Evolutionary conservation across 2,888 invertebrate species (phyloP).

Genomic region (Habrosyne pyritoides): DNA sequence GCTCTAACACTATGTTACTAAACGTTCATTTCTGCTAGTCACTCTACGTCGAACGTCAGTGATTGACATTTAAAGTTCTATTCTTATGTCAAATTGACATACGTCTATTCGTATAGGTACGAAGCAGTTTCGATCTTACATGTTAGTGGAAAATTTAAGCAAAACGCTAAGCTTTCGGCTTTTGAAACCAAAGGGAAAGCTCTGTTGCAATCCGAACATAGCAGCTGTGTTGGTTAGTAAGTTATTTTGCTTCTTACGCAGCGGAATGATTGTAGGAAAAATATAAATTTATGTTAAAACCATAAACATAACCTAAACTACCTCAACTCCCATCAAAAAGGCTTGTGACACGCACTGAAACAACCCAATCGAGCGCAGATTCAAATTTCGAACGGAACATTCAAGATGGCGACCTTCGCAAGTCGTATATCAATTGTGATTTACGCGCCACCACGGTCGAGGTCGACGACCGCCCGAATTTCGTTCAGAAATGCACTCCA

Average conservation of each 20-base stretch:
- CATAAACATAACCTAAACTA: constrained; percentile 3
- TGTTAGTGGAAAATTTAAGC: background rate
- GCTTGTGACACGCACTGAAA: constrained; percentile 56
- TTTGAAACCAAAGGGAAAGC: background rate
- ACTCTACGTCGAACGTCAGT: constrained; percentile 9
- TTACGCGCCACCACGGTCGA: constrained; percentile 76
- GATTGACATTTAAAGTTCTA: constrained; percentile 2
- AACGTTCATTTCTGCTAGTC: constrained; percentile 18
- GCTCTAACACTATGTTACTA: background rate
- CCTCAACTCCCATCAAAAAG: constrained; percentile 33
- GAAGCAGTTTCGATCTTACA: background rate
- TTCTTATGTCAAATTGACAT: constrained; percentile 5
- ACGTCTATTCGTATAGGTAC: background rate
- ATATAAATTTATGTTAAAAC: background rate
- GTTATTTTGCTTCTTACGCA: too few species aligned
- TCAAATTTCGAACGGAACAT: constrained; percentile 78
- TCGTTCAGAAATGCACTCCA: constrained; percentile 81
- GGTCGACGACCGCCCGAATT: constrained; percentile 82
- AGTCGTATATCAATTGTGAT: constrained; percentile 80
- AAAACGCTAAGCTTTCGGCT: background rate
- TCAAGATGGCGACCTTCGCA: constrained; percentile 82
- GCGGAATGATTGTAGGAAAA: too few species aligned
- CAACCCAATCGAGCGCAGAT: constrained; percentile 70
- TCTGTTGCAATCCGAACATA: background rate
- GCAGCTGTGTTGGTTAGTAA: too few species aligned